These are phyloP conservation scores for Corapipo altera DNA, from an alignment of 2,113 vertebrate genomes.

Conservation along the genomic window DNA sequence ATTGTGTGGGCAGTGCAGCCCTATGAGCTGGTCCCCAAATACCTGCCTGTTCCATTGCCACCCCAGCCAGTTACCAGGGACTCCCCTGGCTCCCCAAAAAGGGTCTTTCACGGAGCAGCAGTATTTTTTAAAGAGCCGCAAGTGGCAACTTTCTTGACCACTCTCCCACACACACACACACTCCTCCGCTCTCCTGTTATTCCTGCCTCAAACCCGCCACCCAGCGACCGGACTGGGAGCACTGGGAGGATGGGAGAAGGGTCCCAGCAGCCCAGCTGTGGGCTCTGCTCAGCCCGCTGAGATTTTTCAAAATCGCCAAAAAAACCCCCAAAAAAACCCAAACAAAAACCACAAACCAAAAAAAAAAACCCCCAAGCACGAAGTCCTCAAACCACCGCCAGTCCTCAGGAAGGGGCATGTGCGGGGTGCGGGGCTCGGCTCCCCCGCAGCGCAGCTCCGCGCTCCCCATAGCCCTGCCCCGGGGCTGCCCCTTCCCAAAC, in stretches of 20 bases:
- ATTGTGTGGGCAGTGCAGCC: background rate
- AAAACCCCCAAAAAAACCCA: too few relatives aligned
- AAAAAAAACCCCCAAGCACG: background rate
- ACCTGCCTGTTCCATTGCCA: background rate
- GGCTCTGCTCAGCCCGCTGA: background rate
- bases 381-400: background rate
- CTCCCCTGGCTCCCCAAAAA: background rate
- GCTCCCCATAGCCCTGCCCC: background rate
- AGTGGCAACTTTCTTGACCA: background rate
- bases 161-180: background rate
- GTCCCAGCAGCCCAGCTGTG: slow-evolving; percentile 20
- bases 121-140: background rate
- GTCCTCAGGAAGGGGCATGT: background rate
- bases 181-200: background rate
- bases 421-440: background rate
- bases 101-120: background rate
- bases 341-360: too few relatives aligned
- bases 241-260: background rate
- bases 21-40: background rate
- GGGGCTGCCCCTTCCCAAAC: background rate
- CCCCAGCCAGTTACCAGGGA: background rate
- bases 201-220: slow-evolving; percentile 64
- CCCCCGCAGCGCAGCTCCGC: background rate
- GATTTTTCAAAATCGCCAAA: background rate
- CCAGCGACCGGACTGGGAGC: slow-evolving; percentile 27